Evolutionary conservation across 2,113 vertebrate genomes (phyloP).

Genomic region (Melanerpes aurifrons): DNA sequence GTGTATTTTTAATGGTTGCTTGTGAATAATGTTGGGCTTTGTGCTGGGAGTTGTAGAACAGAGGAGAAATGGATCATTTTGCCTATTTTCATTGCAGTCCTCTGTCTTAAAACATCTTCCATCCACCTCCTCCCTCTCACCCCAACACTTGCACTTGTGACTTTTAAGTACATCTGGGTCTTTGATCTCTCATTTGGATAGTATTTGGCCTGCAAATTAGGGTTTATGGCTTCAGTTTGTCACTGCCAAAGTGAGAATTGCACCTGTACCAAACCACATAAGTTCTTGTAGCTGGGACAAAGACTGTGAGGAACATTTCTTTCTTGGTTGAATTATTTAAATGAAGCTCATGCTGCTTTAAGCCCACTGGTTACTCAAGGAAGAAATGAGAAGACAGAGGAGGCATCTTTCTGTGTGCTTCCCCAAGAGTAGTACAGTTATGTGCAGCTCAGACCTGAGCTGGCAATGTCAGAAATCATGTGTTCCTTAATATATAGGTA

Average conservation of each 20-base stretch:
- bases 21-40: background rate
- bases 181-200: background rate
- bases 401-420: background rate
- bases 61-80: background rate
- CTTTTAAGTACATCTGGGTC: background rate
- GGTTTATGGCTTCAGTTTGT: background rate
- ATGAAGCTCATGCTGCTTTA: background rate
- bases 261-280: background rate
- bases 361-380: background rate
- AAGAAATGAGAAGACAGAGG: background rate
- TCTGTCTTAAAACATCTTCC: background rate
- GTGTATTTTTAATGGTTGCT: background rate
- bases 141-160: background rate
- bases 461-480: background rate
- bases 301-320: background rate
- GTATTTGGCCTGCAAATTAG: background rate
- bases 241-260: background rate
- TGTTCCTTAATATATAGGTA: background rate
- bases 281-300: background rate
- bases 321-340: background rate
- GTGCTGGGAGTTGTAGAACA: background rate
- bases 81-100: background rate
- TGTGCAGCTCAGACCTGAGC: background rate
- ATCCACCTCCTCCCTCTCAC: background rate
- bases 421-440: rapidly evolving